These are phyloP conservation scores for Homalodisca vitripennis DNA, from an alignment of 1,140 invertebrate species.

Conservation along the genomic window DNA sequence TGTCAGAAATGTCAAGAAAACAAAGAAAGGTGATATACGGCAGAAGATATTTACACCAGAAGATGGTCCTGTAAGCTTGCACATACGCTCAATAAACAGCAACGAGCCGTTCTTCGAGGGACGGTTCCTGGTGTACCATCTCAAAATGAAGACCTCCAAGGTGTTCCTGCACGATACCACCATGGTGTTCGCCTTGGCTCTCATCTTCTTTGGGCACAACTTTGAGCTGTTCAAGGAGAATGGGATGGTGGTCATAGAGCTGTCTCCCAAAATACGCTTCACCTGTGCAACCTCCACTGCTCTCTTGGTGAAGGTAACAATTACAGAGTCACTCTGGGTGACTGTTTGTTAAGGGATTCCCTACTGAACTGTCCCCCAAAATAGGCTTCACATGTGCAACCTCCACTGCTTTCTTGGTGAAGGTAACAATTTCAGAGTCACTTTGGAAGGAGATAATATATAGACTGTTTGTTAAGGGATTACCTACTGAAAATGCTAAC, in stretches of 20 bases:
- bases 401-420: slow-evolving; percentile 54
- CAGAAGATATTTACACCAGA: slow-evolving; percentile 52
- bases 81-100: slow-evolving; percentile 70
- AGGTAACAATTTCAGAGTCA: too few relatives aligned
- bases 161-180: slow-evolving; percentile 71
- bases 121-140: slow-evolving; percentile 67
- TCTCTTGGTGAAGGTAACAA: slow-evolving; percentile 54
- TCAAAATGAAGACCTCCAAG: slow-evolving; percentile 59
- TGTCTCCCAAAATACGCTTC: slow-evolving; percentile 43
- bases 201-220: slow-evolving; percentile 70
- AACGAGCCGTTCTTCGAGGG: slow-evolving; percentile 54
- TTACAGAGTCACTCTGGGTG: too few relatives aligned
- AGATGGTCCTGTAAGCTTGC: slow-evolving; percentile 59
- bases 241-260: slow-evolving; percentile 36
- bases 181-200: slow-evolving; percentile 64
- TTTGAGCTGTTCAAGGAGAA: slow-evolving; percentile 49
- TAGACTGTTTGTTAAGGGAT: too few relatives aligned
- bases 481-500: too few relatives aligned
- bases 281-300: slow-evolving; percentile 49
- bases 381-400: slow-evolving; percentile 44
- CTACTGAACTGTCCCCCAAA: slow-evolving; percentile 38
- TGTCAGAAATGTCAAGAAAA: slow-evolving; percentile 25
- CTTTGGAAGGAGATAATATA: too few relatives aligned
- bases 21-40: slow-evolving; percentile 20
- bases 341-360: too few relatives aligned